These are phyloP conservation scores for Enteromius treurensis DNA, from an alignment of 2,797 vertebrate genomes.

Conservation along the genomic window DNA sequence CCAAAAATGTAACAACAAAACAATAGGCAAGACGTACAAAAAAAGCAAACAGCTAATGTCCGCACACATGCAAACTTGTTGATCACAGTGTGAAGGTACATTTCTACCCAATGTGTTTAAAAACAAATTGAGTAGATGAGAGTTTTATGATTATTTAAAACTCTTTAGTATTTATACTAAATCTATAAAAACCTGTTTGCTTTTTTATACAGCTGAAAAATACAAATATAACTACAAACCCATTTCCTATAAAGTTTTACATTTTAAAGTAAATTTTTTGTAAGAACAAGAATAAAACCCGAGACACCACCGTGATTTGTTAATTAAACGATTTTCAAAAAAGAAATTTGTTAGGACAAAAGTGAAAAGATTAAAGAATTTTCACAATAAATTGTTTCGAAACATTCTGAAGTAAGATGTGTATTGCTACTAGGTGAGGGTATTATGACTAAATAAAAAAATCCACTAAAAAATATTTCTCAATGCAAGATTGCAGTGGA, in stretches of 20 bases:
- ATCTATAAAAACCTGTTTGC: not conserved
- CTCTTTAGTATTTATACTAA: not conserved
- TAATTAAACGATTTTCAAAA: not conserved
- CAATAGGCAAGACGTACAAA: slow-evolving; percentile 32
- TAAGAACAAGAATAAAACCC: not conserved
- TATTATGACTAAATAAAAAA: not conserved
- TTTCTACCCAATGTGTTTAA: not conserved
- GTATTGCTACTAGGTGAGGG: not conserved
- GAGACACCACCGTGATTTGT: not conserved
- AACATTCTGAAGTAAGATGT: not conserved
- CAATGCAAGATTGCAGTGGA: not conserved
- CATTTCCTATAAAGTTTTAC: not conserved
- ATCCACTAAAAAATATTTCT: not conserved
- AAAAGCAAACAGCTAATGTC: slow-evolving; percentile 18
- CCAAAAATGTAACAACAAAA: slow-evolving; percentile 55
- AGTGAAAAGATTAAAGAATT: not conserved
- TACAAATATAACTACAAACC: not conserved
- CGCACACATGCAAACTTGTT: not conserved
- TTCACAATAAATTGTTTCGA: not conserved
- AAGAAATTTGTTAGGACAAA: too few relatives aligned
- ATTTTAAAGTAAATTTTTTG: not conserved
- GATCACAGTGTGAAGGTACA: not conserved
- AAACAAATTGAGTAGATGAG: too few relatives aligned
- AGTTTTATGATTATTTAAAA: not conserved
- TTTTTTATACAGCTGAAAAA: not conserved